Base-by-base conservation (phyloP, 2,113 vertebrate genomes). In the Anas platyrhynchos region DNA sequence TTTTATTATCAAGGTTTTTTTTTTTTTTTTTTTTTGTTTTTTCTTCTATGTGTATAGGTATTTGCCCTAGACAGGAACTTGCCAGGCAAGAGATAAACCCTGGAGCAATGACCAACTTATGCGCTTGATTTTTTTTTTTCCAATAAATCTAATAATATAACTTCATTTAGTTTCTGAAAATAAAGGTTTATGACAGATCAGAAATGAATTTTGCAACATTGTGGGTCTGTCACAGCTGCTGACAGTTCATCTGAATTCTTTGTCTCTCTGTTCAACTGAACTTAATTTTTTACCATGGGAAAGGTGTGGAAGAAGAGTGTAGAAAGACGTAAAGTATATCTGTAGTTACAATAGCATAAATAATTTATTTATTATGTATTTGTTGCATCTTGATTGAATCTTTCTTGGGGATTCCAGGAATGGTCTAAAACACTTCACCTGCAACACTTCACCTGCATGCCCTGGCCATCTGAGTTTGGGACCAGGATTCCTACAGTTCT, bases 51-150 rank as follows among this genome's bases (percentile, higher is more conserved):
- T 80, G 6, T 67, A 13, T 83, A 59, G 73, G 22, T 89, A 66
- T 96, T 93, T 97, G 69, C 75, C 83, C 54, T n/a, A 90, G 69
- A 83, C 54, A 86, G 78, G 68, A 96, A 52, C 52, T 74, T 92
- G 82, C n/a, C 9, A 36, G 41, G 44, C 50, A 91, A 74, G 31
- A 76, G n/a, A 46, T 77, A 93, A 91, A 13, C 34, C 26, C 61
- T 48, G 74, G 36, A 93, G 66, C 74, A 86, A 96, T 14, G 36
- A 88, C 4, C 23, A 91, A 26, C 73, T 62, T 56, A 7, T 74
- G 7, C 5, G 8, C 67, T 71, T 83, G 48, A 48, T 48, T 21
- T 21, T 48, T 48, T 46, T 46, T n/a, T 72, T 81, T 88, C 67
- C 23, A 16, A 7, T 69, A 61, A 72, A 65, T 66, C 55, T 61